Evolutionary conservation across 2,888 invertebrate species (phyloP).

Genomic region (Bellardia bayeri): DNA sequence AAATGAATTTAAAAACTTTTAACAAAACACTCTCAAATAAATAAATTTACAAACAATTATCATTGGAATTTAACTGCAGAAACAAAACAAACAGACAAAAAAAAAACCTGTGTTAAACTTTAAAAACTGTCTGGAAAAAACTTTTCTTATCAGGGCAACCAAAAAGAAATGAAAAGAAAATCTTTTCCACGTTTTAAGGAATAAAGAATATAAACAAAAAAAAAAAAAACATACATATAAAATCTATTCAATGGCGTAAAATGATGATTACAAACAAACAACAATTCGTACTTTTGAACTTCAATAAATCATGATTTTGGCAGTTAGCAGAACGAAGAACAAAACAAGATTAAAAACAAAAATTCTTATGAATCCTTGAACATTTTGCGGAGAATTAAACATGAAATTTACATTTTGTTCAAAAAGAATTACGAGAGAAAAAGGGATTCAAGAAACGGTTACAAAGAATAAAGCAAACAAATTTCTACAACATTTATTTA

Average conservation of each 20-base stretch:
- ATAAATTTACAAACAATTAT: not conserved
- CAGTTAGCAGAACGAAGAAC: not conserved
- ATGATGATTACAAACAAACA: slow-evolving; percentile 1
- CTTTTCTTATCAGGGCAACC: not conserved
- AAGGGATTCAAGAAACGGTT: not conserved
- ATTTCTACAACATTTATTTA: not conserved
- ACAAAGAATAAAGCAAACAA: not conserved
- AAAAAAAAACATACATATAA: too few species aligned
- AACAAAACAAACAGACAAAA: not conserved
- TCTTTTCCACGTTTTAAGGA: not conserved
- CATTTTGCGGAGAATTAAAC: not conserved
- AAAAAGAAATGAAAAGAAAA: not conserved
- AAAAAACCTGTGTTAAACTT: not conserved
- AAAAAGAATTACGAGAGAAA: not conserved
- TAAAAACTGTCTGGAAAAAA: slow-evolving; percentile 10
- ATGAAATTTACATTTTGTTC: not conserved
- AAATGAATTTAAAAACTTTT: slow-evolving; percentile 10
- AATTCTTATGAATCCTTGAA: not conserved
- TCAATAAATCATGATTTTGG: not conserved
- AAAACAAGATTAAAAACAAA: slow-evolving; percentile 2
- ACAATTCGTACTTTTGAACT: not conserved
- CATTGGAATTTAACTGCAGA: not conserved
- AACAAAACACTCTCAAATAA: too few species aligned
- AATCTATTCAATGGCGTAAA: not conserved
- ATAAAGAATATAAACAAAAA: not conserved